Conservation (phyloP, 2,888 invertebrate genomes). For the Nephrotoma flavescens region DNA sequence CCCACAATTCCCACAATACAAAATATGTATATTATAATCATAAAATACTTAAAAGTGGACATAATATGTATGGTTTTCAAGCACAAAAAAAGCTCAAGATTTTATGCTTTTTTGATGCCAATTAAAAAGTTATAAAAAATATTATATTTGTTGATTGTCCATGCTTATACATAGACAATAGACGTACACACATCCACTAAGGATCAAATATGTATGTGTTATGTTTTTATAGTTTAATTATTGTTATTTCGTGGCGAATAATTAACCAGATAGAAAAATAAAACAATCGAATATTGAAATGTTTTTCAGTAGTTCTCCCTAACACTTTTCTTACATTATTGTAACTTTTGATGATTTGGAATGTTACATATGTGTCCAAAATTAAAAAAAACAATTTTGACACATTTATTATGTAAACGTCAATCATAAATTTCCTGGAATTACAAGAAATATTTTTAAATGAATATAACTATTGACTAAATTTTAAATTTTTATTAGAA, state of each 20-base stretch:
- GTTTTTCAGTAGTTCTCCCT: background rate
- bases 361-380: no score
- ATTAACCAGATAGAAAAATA: background rate
- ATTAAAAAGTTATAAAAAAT: background rate
- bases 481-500: no score
- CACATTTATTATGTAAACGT: no score
- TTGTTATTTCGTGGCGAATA: background rate
- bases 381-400: no score
- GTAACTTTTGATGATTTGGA: no score
- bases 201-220: background rate
- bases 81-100: background rate
- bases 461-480: no score
- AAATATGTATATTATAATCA: background rate
- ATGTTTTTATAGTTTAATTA: no score
- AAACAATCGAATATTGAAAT: background rate
- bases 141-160: background rate
- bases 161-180: background rate
- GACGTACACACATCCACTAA: background rate
- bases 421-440: no score
- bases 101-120: background rate
- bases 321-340: background rate
- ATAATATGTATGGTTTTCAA: background rate
- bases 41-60: background rate
- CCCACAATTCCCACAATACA: background rate
- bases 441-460: no score